Evolutionary conservation across 1,140 invertebrate species (phyloP), one percentile per base, ranked within the genome.

Genomic region (Leptinotarsa lineolata): DNA sequence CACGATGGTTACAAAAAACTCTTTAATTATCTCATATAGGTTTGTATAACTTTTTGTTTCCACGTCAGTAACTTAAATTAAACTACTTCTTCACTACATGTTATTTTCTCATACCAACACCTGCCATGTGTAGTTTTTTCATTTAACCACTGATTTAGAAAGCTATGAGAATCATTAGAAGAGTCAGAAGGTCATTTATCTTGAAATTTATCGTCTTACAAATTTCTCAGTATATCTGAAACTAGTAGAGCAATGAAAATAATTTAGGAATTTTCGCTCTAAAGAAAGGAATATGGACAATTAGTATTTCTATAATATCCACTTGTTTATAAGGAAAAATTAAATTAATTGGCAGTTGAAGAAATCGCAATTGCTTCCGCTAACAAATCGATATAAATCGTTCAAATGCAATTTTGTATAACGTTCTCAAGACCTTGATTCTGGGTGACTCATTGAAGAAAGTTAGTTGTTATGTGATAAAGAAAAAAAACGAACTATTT

Each of bases 101-200:
- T 54, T 16, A 13, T 15, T 18, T 54, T 54, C 48, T 54, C 4
- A n/a, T 54, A 18, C 4, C 1, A 54, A 54, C n/a, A 39, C 30
- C 30, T 39, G 30, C 30, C 30, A 39, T 54, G n/a, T 54, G 16
- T 18, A 54, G 15, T 54, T 54, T 18, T 54, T 54, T 18, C 13
- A 54, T 0, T 15, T 13, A 16, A 54, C n/a, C 15, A 54, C 48
- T 54, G n/a, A 54, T 18, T 54, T 54, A 54, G 48, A 54, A 54
- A 54, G 48, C 48, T 2, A 54, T 16, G 6, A 54, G 48, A 54
- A 54, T 18, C 13, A 54, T 54, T 18, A n/a, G 15, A 54, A 54
- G 48, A 54, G 48, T 54, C 48, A 54, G 15, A 54, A 18, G 48
- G 48, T 54, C 48, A n/a, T 54, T 54, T 54, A 54, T 54, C n/a